These are phyloP conservation scores for Nasonia giraulti DNA, from an alignment of 1,140 invertebrate species.

Conservation along the genomic window DNA sequence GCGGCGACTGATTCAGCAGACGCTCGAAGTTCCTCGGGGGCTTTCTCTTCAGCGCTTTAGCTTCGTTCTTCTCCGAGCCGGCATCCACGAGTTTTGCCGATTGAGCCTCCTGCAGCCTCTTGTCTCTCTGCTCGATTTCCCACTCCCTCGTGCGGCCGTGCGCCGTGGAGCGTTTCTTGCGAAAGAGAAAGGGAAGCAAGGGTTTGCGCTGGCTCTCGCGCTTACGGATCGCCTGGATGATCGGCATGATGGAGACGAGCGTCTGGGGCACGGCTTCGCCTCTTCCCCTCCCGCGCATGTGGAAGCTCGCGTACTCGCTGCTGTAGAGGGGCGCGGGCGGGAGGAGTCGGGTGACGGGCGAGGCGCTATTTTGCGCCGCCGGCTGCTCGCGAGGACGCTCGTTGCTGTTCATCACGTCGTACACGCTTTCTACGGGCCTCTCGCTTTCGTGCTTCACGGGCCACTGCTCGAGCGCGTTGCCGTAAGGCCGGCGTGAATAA, in stretches of 20 bases:
- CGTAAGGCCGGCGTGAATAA: conserved; percentile 11
- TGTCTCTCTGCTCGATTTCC: conserved; percentile 38
- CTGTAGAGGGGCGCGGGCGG: conserved; percentile 51
- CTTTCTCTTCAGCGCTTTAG: conserved; percentile 2
- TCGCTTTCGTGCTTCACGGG: neutral
- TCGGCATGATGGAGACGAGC: conserved; percentile 19
- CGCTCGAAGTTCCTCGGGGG: conserved; percentile 29
- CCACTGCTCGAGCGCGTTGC: neutral
- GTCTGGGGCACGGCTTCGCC: neutral
- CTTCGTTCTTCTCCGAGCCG: neutral
- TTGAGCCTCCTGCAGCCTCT: neutral
- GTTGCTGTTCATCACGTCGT: neutral
- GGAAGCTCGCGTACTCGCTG: conserved; percentile 55
- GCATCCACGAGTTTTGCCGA: neutral
- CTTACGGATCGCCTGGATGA: conserved; percentile 39
- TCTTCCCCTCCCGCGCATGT: conserved; percentile 31
- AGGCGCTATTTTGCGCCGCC: conserved; percentile 1
- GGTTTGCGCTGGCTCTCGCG: conserved; percentile 4
- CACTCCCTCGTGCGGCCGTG: conserved; percentile 17
- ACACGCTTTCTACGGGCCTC: conserved; percentile 31
- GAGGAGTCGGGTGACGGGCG: conserved; percentile 51
- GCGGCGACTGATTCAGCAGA: conserved; percentile 59
- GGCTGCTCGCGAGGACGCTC: neutral
- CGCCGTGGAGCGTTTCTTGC: conserved; percentile 35
- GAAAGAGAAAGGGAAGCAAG: conserved; percentile 34